Evolutionary conservation across 2,113 vertebrate genomes (phyloP).

Genomic region (Peromyscus californicus): DNA sequence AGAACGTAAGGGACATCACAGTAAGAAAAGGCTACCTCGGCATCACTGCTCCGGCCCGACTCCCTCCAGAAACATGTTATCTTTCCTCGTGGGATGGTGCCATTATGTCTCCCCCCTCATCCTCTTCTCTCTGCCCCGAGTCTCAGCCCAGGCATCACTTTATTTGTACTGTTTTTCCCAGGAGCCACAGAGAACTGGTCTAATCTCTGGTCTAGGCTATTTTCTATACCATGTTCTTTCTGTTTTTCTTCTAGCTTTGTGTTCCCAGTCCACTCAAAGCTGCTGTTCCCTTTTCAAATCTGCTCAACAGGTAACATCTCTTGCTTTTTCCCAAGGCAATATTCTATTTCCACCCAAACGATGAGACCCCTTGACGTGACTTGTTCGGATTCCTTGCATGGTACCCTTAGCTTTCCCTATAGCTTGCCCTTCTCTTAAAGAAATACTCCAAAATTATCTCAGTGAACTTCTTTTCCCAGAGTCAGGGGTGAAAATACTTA

Average conservation of each 20-base stretch:
- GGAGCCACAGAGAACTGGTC: neutral
- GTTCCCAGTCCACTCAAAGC: neutral
- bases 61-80: neutral
- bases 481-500: neutral
- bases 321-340: neutral
- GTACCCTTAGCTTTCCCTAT: neutral
- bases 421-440: constrained; percentile 9
- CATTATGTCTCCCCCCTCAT: neutral
- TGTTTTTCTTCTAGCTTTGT: neutral
- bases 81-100: neutral
- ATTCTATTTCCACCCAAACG: neutral
- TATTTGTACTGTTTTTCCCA: neutral
- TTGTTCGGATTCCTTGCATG: neutral
- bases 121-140: neutral
- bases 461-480: neutral
- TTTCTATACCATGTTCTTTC: neutral
- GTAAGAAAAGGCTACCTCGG: neutral
- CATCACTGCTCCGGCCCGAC: neutral
- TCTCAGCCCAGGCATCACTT: neutral
- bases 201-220: neutral
- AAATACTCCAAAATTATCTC: neutral
- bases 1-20: neutral
- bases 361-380: neutral
- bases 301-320: neutral
- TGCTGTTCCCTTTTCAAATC: neutral